Conservation (phyloP, 2,888 invertebrate species). For the Metacarcinus magister region DNA sequence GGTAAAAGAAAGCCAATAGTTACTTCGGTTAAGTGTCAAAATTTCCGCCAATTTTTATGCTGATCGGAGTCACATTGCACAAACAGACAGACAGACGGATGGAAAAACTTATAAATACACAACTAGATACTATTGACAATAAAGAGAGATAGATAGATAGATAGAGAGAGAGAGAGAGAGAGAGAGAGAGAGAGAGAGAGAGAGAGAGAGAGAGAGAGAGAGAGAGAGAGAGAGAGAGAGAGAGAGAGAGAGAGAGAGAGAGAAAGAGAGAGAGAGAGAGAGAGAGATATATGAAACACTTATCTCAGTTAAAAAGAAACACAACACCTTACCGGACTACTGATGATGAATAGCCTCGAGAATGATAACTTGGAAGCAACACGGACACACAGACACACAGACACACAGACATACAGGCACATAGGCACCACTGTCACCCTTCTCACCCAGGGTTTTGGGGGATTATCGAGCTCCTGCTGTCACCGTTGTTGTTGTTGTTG, state of each 20-base stretch:
- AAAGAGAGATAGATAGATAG: not conserved
- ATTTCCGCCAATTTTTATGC: not conserved
- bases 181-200: not conserved
- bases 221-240: constrained; percentile 44
- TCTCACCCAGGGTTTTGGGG: not conserved
- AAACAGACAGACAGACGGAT: not conserved
- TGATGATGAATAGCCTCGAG: not conserved
- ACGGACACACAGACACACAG: too few relatives aligned
- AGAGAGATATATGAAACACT: not conserved
- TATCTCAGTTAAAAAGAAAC: not conserved
- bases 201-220: constrained; percentile 43
- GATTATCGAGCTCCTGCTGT: not conserved
- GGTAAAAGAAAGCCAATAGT: not conserved
- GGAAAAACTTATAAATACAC: not conserved
- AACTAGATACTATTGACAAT: not conserved
- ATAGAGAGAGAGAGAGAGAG: not conserved
- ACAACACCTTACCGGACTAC: not conserved
- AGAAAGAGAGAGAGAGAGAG: constrained; percentile 21
- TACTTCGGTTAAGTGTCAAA: not conserved
- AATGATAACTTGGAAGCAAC: not conserved
- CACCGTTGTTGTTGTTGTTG: not conserved
- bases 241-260: constrained; percentile 37
- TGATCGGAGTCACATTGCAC: not conserved
- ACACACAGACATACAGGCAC: not conserved
- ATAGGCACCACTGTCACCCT: not conserved